Base-by-base conservation (phyloP, 2,888 invertebrate genomes). In the Rhopalosiphum nymphaeae region DNA sequence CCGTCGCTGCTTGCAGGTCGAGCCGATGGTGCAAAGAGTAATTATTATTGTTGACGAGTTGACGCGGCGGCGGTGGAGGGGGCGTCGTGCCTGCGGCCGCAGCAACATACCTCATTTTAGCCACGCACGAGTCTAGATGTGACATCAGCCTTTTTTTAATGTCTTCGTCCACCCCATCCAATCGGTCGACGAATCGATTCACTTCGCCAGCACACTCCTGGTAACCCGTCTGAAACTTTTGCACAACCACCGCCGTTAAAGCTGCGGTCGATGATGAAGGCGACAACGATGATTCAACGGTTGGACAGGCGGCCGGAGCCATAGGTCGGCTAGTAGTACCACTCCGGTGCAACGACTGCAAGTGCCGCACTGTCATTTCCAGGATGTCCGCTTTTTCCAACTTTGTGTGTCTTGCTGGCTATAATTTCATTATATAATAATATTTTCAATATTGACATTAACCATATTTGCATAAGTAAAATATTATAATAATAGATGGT, bases 301-400 rank as follows among this genome's bases (percentile, higher is more conserved):
- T 46, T 26, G 94, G 91, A n/a, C 89, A 97, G 36, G 97, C 97
- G 0, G 98, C 97, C 0, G 98, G 98, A 97, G 56, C 98, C 97
- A 95, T 98, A 97, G 98, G 98, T 96, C 42, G 93, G 42, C 4
- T 84, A 86, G 88, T 21, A 87, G 84, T 11, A 67, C 87, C 91
- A 21, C 87, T 92, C 26, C 98, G 97, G 95, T 99, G 99, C 36
- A 99, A 96, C 95, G 98, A 97, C 96, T 98, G 98, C 91, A 99
- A 96, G 96, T 99, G 98, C 96, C 98, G 98, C 89, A 99, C 99
- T 1, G 99, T 98, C 97, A 99, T 97, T 96, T 99, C 99, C 93
- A 99, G 96, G 95, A 99, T 99, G 96, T 99, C 99, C 0, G 99
- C 99, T 96, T 99, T 99, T 96, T 99, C 99, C 95, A 99, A 96